Evolutionary conservation across 2,797 vertebrate genomes (phyloP).

Genomic region (Neoniphon sammara): DNA sequence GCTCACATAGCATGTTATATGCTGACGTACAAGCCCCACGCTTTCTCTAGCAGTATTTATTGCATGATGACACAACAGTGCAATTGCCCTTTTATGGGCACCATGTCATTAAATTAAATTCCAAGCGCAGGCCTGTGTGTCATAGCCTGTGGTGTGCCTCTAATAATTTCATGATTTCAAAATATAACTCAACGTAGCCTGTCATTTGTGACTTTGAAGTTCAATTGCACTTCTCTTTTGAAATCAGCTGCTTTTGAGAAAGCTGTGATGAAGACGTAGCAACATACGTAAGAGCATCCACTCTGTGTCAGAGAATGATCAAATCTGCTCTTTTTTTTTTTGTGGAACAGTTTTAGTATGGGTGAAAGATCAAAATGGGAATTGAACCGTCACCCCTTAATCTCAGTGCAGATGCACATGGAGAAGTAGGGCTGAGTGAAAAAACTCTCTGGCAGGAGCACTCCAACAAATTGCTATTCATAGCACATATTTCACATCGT

Average conservation of each 20-base stretch:
- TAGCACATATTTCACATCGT: too few relatives aligned
- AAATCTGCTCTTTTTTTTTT: not conserved
- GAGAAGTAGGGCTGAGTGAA: not conserved
- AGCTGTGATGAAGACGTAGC: constrained; percentile 12
- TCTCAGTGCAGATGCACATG: constrained; percentile 6
- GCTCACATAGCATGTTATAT: constrained; percentile 15
- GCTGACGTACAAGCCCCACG: constrained; percentile 8
- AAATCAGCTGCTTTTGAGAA: constrained; percentile 30
- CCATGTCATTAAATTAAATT: constrained; percentile 41
- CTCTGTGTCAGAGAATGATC: not conserved
- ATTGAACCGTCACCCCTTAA: constrained; percentile 9
- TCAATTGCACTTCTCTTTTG: constrained; percentile 39
- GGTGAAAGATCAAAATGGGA: constrained; percentile 7
- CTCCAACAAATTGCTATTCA: too few relatives aligned
- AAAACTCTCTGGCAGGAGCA: not conserved
- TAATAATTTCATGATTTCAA: constrained; percentile 50
- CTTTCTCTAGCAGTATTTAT: constrained; percentile 41
- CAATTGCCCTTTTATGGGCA: constrained; percentile 44
- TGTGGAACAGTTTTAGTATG: not conserved
- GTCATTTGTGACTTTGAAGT: constrained; percentile 46
- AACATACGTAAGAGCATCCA: not conserved
- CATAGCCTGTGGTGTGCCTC: constrained; percentile 29
- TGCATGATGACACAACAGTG: constrained; percentile 62
- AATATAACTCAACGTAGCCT: constrained; percentile 34
- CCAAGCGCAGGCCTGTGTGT: constrained; percentile 24